Base-by-base conservation (phyloP, 2,888 invertebrate genomes). In the Cheilosia grossa region DNA sequence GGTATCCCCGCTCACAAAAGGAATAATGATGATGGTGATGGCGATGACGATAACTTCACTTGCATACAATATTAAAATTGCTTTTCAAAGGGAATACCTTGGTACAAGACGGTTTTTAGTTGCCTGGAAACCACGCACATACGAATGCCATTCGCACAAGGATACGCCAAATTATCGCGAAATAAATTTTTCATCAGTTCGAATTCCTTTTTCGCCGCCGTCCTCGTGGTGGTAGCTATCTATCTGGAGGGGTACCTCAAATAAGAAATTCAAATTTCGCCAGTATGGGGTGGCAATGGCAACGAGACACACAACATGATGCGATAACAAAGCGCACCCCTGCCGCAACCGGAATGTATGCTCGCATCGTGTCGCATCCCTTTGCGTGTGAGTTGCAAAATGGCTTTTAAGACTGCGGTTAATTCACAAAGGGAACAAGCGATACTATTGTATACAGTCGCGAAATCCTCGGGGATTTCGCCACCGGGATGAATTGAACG, bases 61-160 rank as follows among this genome's bases (percentile, higher is more conserved):
- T 81, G 81, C 75, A 85, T 85, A 72, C 85, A 85, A 85, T 85
- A 85, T 85, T 85, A 81, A 85, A 85, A 85, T 85, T 85, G 85
- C 64, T 81, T 85, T 85, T 85, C 85, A 81, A 85, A 85, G 81
- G 69, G 75, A 85, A 85, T 81, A 81, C 74, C 81, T 47, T 47
- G 72, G 64, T 78, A 72, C 66, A 78, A 82, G 79, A 63, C 61
- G 75, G 72, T 75, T 72, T 75, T 77, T 85, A 70, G 80, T 58
- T 80, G 69, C 80, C 74, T 74, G 74, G 58, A 64, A 66, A 67
- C 27, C 40, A 77, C 54, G 19, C 40, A 74, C 49, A 63, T 42
- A 61, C 33, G 56, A 47, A 13, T 64, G 49, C 58, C 51, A 27
- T 27, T 27, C 17, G 40, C 58, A 7, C 54, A 64, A 56, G 74